phyloP scores from a whole-genome alignment of 2,888 invertebrate species.

The Erebia epiphron region DNA sequence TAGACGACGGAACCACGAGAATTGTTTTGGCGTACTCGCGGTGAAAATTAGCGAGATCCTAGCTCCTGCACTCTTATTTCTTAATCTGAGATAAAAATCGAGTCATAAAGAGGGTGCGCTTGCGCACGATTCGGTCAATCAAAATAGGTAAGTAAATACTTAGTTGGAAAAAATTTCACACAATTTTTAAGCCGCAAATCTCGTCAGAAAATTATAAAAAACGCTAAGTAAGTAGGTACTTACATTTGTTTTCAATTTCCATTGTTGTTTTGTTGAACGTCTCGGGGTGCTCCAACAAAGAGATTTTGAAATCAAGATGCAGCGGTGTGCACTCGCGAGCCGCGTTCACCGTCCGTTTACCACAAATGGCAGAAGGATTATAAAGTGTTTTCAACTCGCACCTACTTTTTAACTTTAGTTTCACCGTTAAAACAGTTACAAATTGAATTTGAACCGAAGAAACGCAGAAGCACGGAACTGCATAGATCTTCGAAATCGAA shows the following conservation, averaged over 20 bases:
- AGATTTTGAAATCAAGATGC: slow-evolving; percentile 47
- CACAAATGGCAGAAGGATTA: slow-evolving; percentile 52
- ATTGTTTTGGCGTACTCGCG: too few relatives aligned
- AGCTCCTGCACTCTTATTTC: too few relatives aligned
- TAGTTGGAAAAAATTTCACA: background rate
- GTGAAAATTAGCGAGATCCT: too few relatives aligned
- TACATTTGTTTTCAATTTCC: slow-evolving; percentile 75
- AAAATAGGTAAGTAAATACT: too few relatives aligned
- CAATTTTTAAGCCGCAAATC: background rate
- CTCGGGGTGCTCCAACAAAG: slow-evolving; percentile 36
- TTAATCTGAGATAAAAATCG: background rate
- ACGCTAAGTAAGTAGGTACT: too few relatives aligned
- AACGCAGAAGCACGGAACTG: slow-evolving; percentile 51
- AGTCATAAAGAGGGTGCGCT: background rate
- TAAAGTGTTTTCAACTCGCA: slow-evolving; percentile 52
- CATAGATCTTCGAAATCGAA: slow-evolving; percentile 32
- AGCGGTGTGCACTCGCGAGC: slow-evolving; percentile 40
- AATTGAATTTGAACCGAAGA: slow-evolving; percentile 57
- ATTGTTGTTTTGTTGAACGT: slow-evolving; percentile 50
- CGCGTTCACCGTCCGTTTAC: slow-evolving; percentile 52
- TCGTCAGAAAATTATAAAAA: background rate
- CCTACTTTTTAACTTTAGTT: slow-evolving; percentile 36
- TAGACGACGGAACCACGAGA: too few relatives aligned
- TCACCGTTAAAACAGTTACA: slow-evolving; percentile 66
- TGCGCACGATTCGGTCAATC: background rate